A percentile compares a stretch with the other conserved stretches of the same genome.
These are phyloP conservation scores for Drosophila gunungcola DNA, from an alignment of 1,140 invertebrate genomes.

Conservation along the genomic window DNA sequence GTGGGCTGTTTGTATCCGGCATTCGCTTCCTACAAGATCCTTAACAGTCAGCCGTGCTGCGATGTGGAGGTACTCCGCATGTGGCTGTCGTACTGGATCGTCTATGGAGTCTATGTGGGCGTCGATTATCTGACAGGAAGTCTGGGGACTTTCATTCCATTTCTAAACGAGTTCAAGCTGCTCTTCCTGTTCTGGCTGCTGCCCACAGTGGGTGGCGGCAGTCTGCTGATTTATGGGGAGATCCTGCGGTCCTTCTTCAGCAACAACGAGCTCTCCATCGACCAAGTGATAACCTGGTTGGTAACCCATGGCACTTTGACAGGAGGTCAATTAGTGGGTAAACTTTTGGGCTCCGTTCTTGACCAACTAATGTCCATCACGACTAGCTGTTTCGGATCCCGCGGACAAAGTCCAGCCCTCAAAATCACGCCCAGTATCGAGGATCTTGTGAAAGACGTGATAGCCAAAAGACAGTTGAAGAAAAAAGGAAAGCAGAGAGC, in stretches of 20 bases:
- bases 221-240: constrained; percentile 47
- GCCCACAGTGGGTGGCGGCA: constrained; percentile 51
- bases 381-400: constrained; percentile 30
- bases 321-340: constrained; percentile 13
- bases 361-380: constrained; percentile 23
- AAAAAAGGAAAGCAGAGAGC: background rate
- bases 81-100: constrained; percentile 75
- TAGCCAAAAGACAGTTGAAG: constrained; percentile 11
- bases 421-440: constrained; percentile 42
- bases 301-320: constrained; percentile 82
- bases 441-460: constrained; percentile 34
- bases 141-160: constrained; percentile 43
- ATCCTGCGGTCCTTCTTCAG: constrained; percentile 47
- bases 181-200: constrained; percentile 59
- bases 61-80: constrained; percentile 95
- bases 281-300: constrained; percentile 87
- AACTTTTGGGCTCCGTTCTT: constrained; percentile 18
- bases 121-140: constrained; percentile 32
- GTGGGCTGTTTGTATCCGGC: constrained; percentile 70
- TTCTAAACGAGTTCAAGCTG: constrained; percentile 55
- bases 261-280: constrained; percentile 90
- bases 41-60: constrained; percentile 90
- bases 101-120: constrained; percentile 45
- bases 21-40: constrained; percentile 88
- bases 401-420: constrained; percentile 1